phyloP scores from a whole-genome alignment of 2,888 invertebrate species.

The Escarpia spicata region DNA sequence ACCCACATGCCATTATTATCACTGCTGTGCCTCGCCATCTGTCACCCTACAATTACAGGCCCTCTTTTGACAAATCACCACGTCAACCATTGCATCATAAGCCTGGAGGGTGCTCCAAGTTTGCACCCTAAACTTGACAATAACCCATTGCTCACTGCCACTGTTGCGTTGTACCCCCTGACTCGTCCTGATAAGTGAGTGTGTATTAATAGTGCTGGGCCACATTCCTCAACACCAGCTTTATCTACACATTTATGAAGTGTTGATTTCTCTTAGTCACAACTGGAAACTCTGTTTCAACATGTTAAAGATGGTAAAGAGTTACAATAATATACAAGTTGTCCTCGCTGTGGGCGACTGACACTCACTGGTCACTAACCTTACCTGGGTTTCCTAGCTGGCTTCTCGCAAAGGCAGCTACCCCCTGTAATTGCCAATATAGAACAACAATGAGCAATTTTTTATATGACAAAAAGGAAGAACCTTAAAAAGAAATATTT shows the following conservation, averaged over 20 bases:
- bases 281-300: neutral
- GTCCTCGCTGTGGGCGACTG: neutral
- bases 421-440: no score
- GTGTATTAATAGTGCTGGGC: neutral
- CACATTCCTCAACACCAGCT: neutral
- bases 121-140: neutral
- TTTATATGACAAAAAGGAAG: no score
- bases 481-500: no score
- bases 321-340: neutral
- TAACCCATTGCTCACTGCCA: neutral
- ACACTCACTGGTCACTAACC: no score
- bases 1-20: neutral
- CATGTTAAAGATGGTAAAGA: neutral
- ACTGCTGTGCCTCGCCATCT: neutral
- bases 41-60: no score
- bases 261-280: neutral
- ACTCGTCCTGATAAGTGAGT: neutral
- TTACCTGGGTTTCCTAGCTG: no score
- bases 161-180: neutral
- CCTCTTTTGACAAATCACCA: neutral
- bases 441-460: no score
- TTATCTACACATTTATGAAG: neutral
- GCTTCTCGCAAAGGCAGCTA: no score
- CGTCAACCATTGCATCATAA: conserved; percentile 8
- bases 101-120: neutral